These are phyloP conservation scores for Oncorhynchus clarkii DNA, from an alignment of 2,113 vertebrate genomes.

Conservation along the genomic window DNA sequence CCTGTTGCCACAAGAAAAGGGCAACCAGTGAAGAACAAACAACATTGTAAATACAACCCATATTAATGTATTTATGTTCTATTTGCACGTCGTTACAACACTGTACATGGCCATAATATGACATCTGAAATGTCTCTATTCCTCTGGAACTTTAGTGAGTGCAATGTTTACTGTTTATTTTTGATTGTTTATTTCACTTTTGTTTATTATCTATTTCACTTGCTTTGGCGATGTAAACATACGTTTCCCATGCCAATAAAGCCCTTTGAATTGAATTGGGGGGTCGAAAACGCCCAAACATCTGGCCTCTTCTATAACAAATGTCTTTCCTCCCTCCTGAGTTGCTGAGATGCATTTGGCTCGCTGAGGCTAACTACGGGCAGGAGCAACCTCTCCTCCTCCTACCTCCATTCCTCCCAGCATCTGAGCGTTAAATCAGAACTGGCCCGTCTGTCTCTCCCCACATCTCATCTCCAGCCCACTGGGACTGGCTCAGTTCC, in stretches of 20 bases:
- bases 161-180: too few species aligned
- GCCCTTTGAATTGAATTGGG: neutral
- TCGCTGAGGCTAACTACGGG: neutral
- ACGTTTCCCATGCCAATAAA: too few species aligned
- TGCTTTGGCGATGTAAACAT: too few species aligned
- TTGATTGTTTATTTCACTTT: too few species aligned
- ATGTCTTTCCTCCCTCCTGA: neutral
- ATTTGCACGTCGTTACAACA: too few species aligned
- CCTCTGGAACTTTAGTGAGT: too few species aligned
- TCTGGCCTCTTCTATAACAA: conserved; percentile 6
- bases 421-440: conserved; percentile 24
- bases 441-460: neutral
- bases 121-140: too few species aligned
- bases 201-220: too few species aligned
- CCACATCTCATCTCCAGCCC: neutral
- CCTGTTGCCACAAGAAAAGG: neutral
- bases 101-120: too few species aligned
- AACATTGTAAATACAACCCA: too few species aligned
- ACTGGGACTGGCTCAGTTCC: neutral
- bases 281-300: conserved; percentile 13
- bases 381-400: neutral
- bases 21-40: neutral
- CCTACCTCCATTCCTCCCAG: neutral
- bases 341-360: neutral
- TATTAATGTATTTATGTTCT: too few species aligned